Evolutionary conservation across 2,888 invertebrate genomes (phyloP), one percentile per base, ranked within the genome.

Genomic region (Acronicta psi): DNA sequence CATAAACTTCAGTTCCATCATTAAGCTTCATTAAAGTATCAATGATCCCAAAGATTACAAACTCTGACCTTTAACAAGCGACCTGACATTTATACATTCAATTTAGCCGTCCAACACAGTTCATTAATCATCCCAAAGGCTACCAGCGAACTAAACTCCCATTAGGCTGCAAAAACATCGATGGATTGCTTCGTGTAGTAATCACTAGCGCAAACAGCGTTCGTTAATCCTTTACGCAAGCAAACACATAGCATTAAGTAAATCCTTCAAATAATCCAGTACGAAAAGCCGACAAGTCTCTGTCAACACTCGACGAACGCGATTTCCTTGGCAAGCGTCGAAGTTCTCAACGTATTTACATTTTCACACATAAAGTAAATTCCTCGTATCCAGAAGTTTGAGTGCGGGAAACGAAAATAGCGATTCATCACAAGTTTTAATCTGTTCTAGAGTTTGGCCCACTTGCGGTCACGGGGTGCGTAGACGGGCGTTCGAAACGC

Each of bases 351-450:
- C 85, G 85, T 93, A 92, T 93, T 92, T 92, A 92, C 93, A 92
- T 93, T 92, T 92, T 90, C 89, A 89, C 90, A 92, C 88, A 90
- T 89, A 88, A 90, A 92, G 90, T 89, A 89, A 89, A 92, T 90
- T 87, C 81, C 90, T 85, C 86, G 85, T 85, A 88, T 86, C 87
- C 83, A 83, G 83, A 87, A 90, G 86, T 89, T 86, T 82, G 85
- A 87, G 88, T 83, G 85, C 77, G 81, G 84, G 81, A 83, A 89
- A 88, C 84, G 90, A 89, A 92, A 91, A 91, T 89, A 90, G 87
- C 91, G 88, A 91, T 92, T 92, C 92, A 90, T 91, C 91, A 91
- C 87, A 92, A 92, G 89, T 92, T 92, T 92, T 92, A 92, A 91
- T 91, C 90, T 92, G 90, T 91, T 91, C 81, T 80, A 82, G 82